Evolutionary conservation across 2,113 vertebrate genomes (phyloP).

Genomic region (Hemibagrus wyckioides): DNA sequence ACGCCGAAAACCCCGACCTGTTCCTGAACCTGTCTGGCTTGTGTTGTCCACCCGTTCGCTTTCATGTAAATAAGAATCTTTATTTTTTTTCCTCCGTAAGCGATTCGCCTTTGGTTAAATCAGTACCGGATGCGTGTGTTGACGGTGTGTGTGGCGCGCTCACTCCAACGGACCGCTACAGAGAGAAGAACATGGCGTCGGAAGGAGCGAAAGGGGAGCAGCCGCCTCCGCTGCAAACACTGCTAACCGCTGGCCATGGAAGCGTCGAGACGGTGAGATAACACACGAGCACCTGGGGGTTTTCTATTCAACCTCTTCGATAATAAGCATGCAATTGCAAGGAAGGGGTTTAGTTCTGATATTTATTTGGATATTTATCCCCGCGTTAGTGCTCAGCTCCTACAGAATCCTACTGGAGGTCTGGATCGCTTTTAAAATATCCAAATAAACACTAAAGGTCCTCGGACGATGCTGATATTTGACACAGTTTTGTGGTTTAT

Average conservation of each 20-base stretch:
- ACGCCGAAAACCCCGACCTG: constrained; percentile 40
- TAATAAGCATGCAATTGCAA: neutral
- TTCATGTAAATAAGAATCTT: neutral
- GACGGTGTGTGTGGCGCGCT: constrained; percentile 56
- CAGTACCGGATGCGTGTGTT: constrained; percentile 68
- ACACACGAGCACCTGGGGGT: neutral
- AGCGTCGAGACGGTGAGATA: constrained; percentile 74
- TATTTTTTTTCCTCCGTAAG: constrained; percentile 19
- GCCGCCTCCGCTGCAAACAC: constrained; percentile 73
- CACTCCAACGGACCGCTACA: constrained; percentile 72
- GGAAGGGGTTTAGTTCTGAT: no score
- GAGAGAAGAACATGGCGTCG: constrained; percentile 80
- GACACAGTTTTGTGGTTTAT: neutral
- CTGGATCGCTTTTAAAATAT: neutral
- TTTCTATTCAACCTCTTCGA: neutral
- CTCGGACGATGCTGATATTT: neutral
- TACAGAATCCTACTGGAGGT: neutral
- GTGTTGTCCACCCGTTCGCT: neutral
- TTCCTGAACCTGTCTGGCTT: neutral
- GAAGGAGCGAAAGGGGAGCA: constrained; percentile 78
- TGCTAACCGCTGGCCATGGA: constrained; percentile 71
- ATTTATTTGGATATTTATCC: neutral
- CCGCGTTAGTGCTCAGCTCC: neutral
- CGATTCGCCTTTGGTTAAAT: constrained; percentile 66
- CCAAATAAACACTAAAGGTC: neutral